Percentiles rank a stretch among this genome's conserved stretches.
phyloP scores from a whole-genome alignment of 1,140 invertebrate species.

The Scaptomyza hsui region DNA sequence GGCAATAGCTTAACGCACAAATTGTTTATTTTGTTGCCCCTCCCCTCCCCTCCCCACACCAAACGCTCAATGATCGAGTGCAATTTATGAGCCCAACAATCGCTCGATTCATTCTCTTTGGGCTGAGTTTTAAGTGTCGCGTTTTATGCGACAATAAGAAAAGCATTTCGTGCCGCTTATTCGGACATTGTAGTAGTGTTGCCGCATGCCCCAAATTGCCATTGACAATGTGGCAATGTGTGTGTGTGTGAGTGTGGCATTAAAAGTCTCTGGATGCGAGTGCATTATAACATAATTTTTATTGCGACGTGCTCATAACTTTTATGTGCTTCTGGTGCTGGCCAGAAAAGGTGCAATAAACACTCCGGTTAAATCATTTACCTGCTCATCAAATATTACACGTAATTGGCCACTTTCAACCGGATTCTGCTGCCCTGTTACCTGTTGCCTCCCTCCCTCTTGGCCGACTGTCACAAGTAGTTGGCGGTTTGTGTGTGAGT shows the following conservation, averaged over 20 bases:
- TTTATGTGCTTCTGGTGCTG: constrained; percentile 58
- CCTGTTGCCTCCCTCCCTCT: not conserved
- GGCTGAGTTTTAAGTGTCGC: constrained; percentile 31
- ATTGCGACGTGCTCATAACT: constrained; percentile 64
- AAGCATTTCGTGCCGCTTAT: constrained; percentile 12
- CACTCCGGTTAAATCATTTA: constrained; percentile 28
- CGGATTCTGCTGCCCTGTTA: too few species aligned
- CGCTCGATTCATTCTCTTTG: constrained; percentile 7
- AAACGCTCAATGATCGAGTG: constrained; percentile 59
- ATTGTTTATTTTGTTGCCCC: constrained; percentile 76
- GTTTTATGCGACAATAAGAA: constrained; percentile 58
- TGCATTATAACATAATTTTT: constrained; percentile 79
- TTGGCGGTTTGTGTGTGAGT: constrained; percentile 22
- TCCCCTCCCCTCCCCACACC: too few species aligned
- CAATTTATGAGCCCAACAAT: constrained; percentile 65
- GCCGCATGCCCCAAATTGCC: constrained; percentile 4
- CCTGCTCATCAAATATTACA: constrained; percentile 53
- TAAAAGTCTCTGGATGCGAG: constrained; percentile 37
- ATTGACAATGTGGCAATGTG: constrained; percentile 31
- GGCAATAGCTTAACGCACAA: constrained; percentile 65
- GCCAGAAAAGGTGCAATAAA: constrained; percentile 48
- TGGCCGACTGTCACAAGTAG: constrained; percentile 27
- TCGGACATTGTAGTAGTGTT: constrained; percentile 50
- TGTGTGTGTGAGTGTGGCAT: constrained; percentile 13
- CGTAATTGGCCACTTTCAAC: constrained; percentile 40